Percentiles rank a stretch among this genome's conserved stretches.
phyloP scores from a whole-genome alignment of 2,113 vertebrate genomes.

The Ibidorhyncha struthersii region DNA sequence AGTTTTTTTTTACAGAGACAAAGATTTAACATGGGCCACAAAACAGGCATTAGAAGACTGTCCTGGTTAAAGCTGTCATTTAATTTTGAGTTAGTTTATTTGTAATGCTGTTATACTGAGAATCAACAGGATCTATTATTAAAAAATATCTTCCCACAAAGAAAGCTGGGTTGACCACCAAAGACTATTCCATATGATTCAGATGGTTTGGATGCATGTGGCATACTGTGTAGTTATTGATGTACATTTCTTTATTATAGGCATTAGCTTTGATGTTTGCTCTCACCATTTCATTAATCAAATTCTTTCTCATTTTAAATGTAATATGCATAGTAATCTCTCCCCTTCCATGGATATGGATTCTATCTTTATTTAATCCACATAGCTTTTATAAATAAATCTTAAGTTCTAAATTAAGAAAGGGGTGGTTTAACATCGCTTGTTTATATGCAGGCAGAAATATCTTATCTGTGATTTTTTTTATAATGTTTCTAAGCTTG shows the following conservation, averaged over 20 bases:
- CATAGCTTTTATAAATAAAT: constrained; percentile 48
- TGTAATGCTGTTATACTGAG: neutral
- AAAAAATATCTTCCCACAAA: neutral
- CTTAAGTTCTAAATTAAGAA: constrained; percentile 62
- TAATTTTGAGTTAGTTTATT: neutral
- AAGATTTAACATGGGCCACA: neutral
- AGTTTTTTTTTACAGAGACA: neutral
- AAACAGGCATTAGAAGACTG: neutral
- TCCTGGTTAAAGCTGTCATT: neutral
- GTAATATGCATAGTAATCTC: neutral
- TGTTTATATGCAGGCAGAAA: constrained; percentile 42
- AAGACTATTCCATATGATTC: neutral
- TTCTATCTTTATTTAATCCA: constrained; percentile 50
- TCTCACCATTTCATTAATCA: neutral
- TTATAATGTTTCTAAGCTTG: constrained; percentile 43
- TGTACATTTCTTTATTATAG: neutral
- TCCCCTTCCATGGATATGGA: neutral
- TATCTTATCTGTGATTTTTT: constrained; percentile 36
- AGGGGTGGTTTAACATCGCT: neutral
- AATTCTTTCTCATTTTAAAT: constrained; percentile 19
- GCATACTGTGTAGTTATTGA: neutral
- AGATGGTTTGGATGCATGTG: neutral
- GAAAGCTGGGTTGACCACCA: neutral
- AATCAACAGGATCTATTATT: neutral
- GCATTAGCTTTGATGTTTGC: neutral